Percentiles rank a stretch among this genome's conserved stretches.
Conservation (phyloP, 2,797 vertebrate species). For the Hypotaenidia okinawae region DNA sequence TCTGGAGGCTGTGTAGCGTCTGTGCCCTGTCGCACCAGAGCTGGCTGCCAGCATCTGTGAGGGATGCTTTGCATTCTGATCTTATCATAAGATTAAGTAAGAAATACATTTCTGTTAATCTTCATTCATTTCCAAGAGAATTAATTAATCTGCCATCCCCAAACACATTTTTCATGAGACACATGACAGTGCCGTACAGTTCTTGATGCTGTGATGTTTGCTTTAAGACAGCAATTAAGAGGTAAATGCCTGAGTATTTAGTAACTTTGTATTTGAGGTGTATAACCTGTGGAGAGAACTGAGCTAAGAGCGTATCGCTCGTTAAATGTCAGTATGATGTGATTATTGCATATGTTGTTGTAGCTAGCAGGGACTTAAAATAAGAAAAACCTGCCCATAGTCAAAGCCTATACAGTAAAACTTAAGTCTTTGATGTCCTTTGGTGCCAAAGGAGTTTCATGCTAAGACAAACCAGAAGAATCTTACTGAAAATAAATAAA, state of each 20-base stretch:
- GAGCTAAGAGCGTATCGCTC: not conserved
- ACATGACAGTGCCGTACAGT: accelerated
- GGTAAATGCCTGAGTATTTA: not conserved
- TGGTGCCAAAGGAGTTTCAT: not conserved
- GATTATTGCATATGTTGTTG: not conserved
- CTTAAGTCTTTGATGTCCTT: not conserved
- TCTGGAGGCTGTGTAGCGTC: not conserved
- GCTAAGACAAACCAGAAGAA: not conserved
- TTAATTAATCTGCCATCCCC: not conserved
- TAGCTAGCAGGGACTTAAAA: not conserved
- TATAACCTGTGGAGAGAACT: not conserved
- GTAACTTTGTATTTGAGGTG: not conserved
- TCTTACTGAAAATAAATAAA: not conserved
- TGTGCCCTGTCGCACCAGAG: not conserved
- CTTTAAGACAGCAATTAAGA: not conserved
- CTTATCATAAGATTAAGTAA: not conserved
- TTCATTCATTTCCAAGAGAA: not conserved
- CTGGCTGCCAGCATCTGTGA: not conserved
- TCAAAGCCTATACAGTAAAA: not conserved
- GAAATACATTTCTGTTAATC: not conserved
- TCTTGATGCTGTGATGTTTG: not conserved
- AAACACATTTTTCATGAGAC: accelerated
- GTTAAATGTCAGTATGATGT: not conserved
- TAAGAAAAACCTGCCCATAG: not conserved
- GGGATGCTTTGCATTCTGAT: not conserved